Evolutionary conservation across 2,113 vertebrate species (phyloP).

Genomic region (Tachysurus vachellii): DNA sequence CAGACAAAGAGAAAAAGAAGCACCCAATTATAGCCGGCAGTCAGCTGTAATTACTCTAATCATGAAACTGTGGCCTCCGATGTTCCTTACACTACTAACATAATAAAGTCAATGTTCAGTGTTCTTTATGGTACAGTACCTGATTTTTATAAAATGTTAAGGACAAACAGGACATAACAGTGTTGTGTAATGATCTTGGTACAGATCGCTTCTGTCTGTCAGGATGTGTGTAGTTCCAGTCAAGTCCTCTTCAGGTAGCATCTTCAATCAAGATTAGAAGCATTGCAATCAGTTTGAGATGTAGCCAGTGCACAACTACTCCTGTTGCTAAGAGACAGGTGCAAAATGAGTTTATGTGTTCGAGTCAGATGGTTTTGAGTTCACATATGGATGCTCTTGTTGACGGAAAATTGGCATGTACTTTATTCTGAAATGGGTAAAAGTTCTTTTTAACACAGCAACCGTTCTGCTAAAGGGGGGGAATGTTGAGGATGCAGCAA

Average conservation of each 20-base stretch:
- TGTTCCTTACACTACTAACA: conserved; percentile 15
- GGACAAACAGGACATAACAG: not conserved
- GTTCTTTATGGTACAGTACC: not conserved
- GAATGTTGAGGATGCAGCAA: not conserved
- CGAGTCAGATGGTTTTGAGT: conserved; percentile 25
- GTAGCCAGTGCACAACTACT: conserved; percentile 34
- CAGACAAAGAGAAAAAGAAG: conserved; percentile 34
- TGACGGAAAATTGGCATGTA: not conserved
- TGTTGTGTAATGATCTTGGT: conserved; percentile 17
- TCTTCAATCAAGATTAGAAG: conserved; percentile 54
- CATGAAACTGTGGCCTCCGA: conserved; percentile 33
- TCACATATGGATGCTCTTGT: not conserved
- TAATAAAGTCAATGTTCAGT: conserved; percentile 21
- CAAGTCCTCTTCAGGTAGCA: conserved; percentile 47
- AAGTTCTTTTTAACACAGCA: not conserved
- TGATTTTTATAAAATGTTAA: conserved; percentile 2
- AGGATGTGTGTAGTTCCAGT: conserved; percentile 20
- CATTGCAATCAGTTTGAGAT: conserved; percentile 58
- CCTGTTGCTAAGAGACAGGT: conserved; percentile 63
- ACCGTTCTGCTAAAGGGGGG: not conserved
- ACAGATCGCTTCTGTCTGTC: conserved; percentile 41
- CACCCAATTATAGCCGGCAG: conserved; percentile 40
- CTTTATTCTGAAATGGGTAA: not conserved
- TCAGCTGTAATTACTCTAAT: conserved; percentile 48
- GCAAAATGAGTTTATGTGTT: conserved; percentile 36